These are phyloP conservation scores for Malurus splendens DNA, from an alignment of 2,797 vertebrate species.

Conservation along the genomic window DNA sequence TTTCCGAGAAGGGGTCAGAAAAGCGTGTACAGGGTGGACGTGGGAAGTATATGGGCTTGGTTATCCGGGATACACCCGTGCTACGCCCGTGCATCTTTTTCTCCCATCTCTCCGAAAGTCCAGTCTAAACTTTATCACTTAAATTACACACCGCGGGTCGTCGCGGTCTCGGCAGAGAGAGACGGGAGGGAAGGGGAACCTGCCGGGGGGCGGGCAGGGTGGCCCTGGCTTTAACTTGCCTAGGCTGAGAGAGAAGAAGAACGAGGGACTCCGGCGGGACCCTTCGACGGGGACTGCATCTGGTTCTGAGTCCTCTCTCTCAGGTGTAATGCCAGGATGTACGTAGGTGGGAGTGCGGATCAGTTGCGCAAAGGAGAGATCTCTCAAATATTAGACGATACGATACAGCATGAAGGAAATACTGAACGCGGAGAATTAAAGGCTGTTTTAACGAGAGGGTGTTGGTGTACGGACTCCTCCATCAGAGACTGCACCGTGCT, in stretches of 20 bases:
- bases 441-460: neutral
- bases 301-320: neutral
- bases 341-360: neutral
- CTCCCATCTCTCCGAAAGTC: neutral
- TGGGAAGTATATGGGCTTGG: neutral
- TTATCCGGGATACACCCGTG: neutral
- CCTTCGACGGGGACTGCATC: neutral
- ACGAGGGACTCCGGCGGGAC: neutral
- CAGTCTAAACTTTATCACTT: neutral
- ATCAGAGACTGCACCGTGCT: neutral
- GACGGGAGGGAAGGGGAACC: neutral
- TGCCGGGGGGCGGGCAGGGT: neutral
- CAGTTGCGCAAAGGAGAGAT: neutral
- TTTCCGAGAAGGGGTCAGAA: neutral
- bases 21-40: neutral
- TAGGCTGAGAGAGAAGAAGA: neutral
- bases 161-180: neutral
- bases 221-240: neutral
- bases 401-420: neutral
- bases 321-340: neutral
- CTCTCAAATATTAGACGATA: neutral
- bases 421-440: neutral
- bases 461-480: neutral
- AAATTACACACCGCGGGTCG: neutral
- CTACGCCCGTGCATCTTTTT: neutral